A percentile compares a stretch with the other conserved stretches of the same genome.
These are phyloP conservation scores for Lordiphosa collinella DNA, from an alignment of 1,140 invertebrate species.

Conservation along the genomic window DNA sequence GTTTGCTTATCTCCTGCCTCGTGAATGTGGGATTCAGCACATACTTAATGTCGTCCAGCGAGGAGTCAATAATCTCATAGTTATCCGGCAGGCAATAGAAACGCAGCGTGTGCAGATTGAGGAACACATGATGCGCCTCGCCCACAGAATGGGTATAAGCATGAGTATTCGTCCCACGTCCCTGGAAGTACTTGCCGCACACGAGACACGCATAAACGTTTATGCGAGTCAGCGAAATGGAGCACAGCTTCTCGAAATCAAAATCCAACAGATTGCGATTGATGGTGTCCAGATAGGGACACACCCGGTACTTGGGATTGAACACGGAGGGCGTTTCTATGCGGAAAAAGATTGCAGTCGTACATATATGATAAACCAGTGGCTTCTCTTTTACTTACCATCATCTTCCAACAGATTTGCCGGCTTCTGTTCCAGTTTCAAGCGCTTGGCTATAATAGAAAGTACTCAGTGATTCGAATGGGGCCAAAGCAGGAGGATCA, in stretches of 20 bases:
- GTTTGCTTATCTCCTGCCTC: slow-evolving; percentile 85
- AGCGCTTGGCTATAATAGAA: slow-evolving; percentile 33
- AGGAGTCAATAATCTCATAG: slow-evolving; percentile 99
- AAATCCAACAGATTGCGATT: slow-evolving; percentile 98
- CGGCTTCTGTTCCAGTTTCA: slow-evolving; percentile 44
- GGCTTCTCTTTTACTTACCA: slow-evolving; percentile 21
- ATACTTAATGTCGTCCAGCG: slow-evolving; percentile 99
- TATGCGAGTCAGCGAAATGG: slow-evolving; percentile 97
- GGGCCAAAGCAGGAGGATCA: no score
- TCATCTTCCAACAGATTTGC: slow-evolving; percentile 43
- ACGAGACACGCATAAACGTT: slow-evolving; percentile 99
- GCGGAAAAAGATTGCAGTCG: background rate
- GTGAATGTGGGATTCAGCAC: slow-evolving; percentile 98
- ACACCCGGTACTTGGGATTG: slow-evolving; percentile 81
- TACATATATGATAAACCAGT: background rate
- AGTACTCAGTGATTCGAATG: background rate
- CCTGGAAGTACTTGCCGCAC: slow-evolving; percentile 99
- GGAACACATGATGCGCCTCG: slow-evolving; percentile 98
- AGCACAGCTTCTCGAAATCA: slow-evolving; percentile 99
- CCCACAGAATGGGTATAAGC: slow-evolving; percentile 99
- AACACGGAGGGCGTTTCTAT: slow-evolving; percentile 75
- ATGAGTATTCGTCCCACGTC: slow-evolving; percentile 98
- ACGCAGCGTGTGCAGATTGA: slow-evolving; percentile 97
- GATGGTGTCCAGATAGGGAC: slow-evolving; percentile 98
- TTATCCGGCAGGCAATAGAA: slow-evolving; percentile 99